These are phyloP conservation scores for Percopsis transmontana DNA, from an alignment of 2,113 vertebrate genomes.

Conservation along the genomic window DNA sequence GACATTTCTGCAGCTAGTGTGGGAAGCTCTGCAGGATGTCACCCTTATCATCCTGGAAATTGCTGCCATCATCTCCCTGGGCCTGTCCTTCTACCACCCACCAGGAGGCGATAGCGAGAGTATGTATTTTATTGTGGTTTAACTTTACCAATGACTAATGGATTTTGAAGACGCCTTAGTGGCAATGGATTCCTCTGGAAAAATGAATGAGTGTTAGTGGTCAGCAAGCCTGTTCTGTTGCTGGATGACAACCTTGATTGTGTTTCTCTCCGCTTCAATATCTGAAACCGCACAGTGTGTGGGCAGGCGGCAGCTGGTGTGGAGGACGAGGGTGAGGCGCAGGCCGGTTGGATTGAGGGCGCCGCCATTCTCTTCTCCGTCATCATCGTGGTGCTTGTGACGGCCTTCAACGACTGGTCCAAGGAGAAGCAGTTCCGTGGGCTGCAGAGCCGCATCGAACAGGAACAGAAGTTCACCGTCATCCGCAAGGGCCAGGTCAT, in stretches of 20 bases:
- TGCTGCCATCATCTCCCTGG: conserved; percentile 94
- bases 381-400: conserved; percentile 94
- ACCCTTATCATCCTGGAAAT: conserved; percentile 97
- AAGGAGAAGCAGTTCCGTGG: conserved; percentile 98
- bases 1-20: conserved; percentile 95
- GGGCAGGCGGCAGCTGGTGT: conserved; percentile 68
- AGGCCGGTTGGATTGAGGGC: conserved; percentile 96
- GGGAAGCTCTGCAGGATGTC: conserved; percentile 97
- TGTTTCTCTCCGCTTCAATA: not conserved
- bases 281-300: conserved; percentile 67
- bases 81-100: conserved; percentile 93
- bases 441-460: conserved; percentile 95
- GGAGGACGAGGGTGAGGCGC: conserved; percentile 89
- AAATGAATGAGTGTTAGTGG: too few species aligned
- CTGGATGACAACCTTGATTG: not conserved
- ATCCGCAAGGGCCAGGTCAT: conserved; percentile 97
- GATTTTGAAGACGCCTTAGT: not conserved
- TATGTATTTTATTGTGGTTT: conserved; percentile 63
- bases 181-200: too few species aligned
- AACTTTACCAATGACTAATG: not conserved
- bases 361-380: conserved; percentile 95
- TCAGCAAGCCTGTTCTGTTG: too few species aligned
- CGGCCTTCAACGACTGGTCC: conserved; percentile 98
- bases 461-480: conserved; percentile 94
- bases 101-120: conserved; percentile 83